Conservation (phyloP, 2,797 vertebrate species). For the Decapterus maruadsi region DNA sequence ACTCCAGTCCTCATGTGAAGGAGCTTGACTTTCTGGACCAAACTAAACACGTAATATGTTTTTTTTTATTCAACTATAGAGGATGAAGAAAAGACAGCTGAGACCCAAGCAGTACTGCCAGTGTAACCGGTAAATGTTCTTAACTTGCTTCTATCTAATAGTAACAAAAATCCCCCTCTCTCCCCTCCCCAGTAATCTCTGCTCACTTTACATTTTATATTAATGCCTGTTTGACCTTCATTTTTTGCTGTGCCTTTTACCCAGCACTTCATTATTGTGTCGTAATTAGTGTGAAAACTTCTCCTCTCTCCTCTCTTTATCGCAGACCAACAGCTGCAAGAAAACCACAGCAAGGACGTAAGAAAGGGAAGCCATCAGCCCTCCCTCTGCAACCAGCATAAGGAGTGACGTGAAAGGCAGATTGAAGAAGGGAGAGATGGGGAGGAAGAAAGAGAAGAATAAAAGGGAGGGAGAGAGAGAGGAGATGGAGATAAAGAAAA, state of each 20-base stretch:
- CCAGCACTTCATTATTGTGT: constrained; percentile 67
- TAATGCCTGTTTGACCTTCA: constrained; percentile 73
- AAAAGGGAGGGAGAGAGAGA: not conserved
- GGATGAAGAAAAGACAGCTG: constrained; percentile 54
- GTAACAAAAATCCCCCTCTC: constrained; percentile 25
- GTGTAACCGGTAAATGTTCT: constrained; percentile 78
- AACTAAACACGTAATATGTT: not conserved
- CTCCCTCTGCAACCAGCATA: constrained; percentile 55
- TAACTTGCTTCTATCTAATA: constrained; percentile 36
- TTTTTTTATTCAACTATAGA: constrained; percentile 6
- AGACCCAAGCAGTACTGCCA: constrained; percentile 75
- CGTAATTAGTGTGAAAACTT: constrained; percentile 78
- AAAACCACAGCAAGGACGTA: constrained; percentile 55
- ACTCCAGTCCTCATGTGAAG: not conserved
- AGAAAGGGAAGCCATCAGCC: constrained; percentile 63
- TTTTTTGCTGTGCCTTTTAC: constrained; percentile 49
- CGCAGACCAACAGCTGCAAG: constrained; percentile 74
- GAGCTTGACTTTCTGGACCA: not conserved
- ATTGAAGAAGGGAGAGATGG: constrained; percentile 46
- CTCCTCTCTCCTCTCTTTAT: constrained; percentile 68
- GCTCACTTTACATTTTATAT: constrained; percentile 53
- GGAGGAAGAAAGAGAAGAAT: constrained; percentile 15
- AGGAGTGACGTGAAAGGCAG: constrained; percentile 63
- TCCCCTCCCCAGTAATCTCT: constrained; percentile 46
- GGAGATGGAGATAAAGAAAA: constrained; percentile 41